A percentile compares a stretch with the other conserved stretches of the same genome.
These are phyloP conservation scores for Cydia strobilella DNA, from an alignment of 1,140 invertebrate species.

Conservation along the genomic window DNA sequence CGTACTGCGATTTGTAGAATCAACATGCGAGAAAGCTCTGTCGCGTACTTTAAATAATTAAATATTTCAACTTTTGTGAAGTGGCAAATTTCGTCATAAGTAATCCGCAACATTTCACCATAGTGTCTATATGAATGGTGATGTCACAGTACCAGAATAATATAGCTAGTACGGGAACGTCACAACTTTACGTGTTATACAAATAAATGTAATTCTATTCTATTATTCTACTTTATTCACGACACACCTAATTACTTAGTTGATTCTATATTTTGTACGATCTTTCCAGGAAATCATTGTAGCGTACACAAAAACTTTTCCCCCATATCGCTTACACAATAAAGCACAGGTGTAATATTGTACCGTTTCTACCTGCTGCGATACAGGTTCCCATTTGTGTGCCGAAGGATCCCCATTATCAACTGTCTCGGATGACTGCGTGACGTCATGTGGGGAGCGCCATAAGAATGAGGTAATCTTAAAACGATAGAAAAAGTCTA, in stretches of 20 bases:
- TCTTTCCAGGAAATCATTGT: neutral
- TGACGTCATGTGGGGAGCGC: constrained; percentile 53
- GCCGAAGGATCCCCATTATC: constrained; percentile 40
- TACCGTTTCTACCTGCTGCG: constrained; percentile 13
- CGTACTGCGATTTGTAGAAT: too few species aligned
- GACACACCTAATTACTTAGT: neutral
- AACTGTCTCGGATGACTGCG: constrained; percentile 34
- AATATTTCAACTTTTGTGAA: too few species aligned
- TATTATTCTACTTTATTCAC: too few species aligned
- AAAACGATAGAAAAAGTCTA: constrained; percentile 48
- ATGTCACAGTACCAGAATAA: too few species aligned
- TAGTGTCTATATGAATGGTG: too few species aligned
- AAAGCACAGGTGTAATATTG: constrained; percentile 35
- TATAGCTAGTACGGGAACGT: too few species aligned
- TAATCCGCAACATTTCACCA: too few species aligned
- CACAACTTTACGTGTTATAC: too few species aligned
- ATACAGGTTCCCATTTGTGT: constrained; percentile 44
- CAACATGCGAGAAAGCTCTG: too few species aligned
- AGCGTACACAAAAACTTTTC: neutral
- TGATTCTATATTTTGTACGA: neutral
- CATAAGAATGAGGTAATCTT: constrained; percentile 57
- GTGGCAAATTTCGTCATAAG: too few species aligned
- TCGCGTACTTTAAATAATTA: too few species aligned
- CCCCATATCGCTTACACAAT: constrained; percentile 12
- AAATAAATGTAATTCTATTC: too few species aligned